Base-by-base conservation (phyloP, 2,113 vertebrate species). In the Anhinga rufa region DNA sequence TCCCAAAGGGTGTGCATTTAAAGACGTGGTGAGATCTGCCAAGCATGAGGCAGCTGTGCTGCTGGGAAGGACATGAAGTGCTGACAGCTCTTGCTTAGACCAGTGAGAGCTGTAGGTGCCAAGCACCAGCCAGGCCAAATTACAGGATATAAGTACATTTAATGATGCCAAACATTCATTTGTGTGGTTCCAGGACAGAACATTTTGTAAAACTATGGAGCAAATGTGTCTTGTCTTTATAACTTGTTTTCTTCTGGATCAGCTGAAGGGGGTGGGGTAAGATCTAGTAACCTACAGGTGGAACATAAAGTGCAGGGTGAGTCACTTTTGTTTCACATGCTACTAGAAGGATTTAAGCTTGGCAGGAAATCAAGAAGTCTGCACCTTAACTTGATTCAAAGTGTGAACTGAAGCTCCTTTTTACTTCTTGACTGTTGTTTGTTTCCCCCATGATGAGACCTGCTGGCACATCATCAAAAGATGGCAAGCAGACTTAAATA, bases 391-490 rank as follows among this genome's bases (percentile, higher is more conserved):
- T 92, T 79, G 38, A 78, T 91, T 96, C 70, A 71, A 86, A 95
- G 51, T 62, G 62, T 75, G 75, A 92, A 78, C 22, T 48, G 69
- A 88, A 90, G 12, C 32, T 95, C 28, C 48, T 66, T 32, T 90
- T 96, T 64, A 17, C 48, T 95, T 66, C n/a, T 44, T 74, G 80
- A n/a, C 29, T 48, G 29, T 60, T 82, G 38, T 88, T 95, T 96
- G 55, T 83, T 82, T 64, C 49, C 36, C 4, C 29, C 29, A 20
- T 32, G 65, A 90, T 84, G 20, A 93, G 83, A 89, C 74, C 40
- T 96, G 88, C 96, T 97, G 96, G 97, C 93, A 91, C 55, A 97
- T 94, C 80, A 94, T 92, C 87, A 89, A 80, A 95, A 95, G 55
- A 82, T 88, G 68, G 83, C 71, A 87, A 72, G 52, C 61, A 92